Percentiles rank a stretch among this genome's conserved stretches.
phyloP scores from a whole-genome alignment of 2,888 invertebrate genomes.

The Cyrtodaria siliqua region DNA sequence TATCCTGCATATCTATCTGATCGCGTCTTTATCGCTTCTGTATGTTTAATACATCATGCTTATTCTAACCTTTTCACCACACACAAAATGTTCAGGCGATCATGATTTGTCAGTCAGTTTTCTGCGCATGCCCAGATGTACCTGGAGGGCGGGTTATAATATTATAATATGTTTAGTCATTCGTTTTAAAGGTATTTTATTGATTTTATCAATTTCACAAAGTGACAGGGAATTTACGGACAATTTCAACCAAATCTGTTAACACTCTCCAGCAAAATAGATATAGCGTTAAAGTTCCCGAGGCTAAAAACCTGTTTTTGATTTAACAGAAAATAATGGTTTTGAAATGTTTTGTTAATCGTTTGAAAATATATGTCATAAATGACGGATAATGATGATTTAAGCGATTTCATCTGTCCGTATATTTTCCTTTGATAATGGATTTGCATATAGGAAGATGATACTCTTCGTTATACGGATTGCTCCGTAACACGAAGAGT shows the following conservation, averaged over 20 bases:
- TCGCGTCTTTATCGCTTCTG: constrained; percentile 10
- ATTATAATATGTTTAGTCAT: constrained; percentile 44
- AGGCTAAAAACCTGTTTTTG: background rate
- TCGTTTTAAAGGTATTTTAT: constrained; percentile 38
- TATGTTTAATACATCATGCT: constrained; percentile 21
- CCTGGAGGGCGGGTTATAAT: constrained; percentile 20
- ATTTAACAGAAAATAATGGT: background rate
- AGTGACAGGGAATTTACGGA: constrained; percentile 36
- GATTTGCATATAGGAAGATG: too few species aligned
- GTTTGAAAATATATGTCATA: constrained; percentile 9
- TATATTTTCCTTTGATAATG: too few species aligned
- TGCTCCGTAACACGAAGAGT: too few species aligned
- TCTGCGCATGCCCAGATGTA: constrained; percentile 37
- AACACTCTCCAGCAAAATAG: background rate
- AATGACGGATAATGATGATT: background rate
- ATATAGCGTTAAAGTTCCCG: background rate
- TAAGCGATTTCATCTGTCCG: background rate
- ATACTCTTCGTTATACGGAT: too few species aligned
- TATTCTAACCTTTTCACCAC: constrained; percentile 11
- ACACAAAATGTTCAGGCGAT: constrained; percentile 18
- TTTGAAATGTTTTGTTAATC: background rate
- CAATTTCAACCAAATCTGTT: constrained; percentile 19
- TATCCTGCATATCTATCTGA: constrained; percentile 9
- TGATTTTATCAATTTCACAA: constrained; percentile 26
- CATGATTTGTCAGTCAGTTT: constrained; percentile 29